Conservation (phyloP, 2,113 vertebrate genomes). For the Piaya cayana region DNA sequence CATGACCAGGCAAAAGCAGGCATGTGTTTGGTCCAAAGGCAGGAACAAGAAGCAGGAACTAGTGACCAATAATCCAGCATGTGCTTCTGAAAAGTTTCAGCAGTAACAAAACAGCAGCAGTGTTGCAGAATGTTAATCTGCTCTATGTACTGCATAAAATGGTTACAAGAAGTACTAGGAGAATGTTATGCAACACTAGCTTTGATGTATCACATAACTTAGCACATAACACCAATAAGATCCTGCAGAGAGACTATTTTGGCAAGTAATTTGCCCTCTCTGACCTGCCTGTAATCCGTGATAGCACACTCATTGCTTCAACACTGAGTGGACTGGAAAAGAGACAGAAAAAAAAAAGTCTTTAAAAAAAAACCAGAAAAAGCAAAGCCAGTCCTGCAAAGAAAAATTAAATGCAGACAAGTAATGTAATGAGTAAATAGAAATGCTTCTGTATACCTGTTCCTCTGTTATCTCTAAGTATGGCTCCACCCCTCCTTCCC, state of each 20-base stretch:
- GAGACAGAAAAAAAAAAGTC: not conserved
- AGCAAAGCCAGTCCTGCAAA: not conserved
- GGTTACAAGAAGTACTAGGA: not conserved
- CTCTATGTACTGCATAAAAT: not conserved
- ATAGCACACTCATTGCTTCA: conserved; percentile 33
- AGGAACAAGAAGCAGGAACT: not conserved
- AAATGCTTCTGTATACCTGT: not conserved
- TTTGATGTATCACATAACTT: conserved; percentile 66
- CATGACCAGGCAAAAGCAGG: not conserved
- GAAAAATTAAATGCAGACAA: not conserved
- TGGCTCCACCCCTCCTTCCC: too few relatives aligned
- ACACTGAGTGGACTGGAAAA: not conserved
- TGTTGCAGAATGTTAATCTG: not conserved
- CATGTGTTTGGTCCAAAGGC: not conserved
- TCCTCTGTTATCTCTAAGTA: not conserved
- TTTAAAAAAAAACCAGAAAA: not conserved
- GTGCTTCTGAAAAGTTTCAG: not conserved
- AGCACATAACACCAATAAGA: conserved; percentile 34
- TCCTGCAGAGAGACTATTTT: conserved; percentile 51
- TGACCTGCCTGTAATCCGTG: conserved; percentile 58
- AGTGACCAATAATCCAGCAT: not conserved
- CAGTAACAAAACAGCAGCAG: not conserved
- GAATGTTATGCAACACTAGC: conserved; percentile 59
- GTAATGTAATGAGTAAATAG: not conserved
- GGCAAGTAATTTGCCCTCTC: conserved; percentile 63